phyloP scores from a whole-genome alignment of 2,888 invertebrate genomes.

The Teleiodes luculella region DNA sequence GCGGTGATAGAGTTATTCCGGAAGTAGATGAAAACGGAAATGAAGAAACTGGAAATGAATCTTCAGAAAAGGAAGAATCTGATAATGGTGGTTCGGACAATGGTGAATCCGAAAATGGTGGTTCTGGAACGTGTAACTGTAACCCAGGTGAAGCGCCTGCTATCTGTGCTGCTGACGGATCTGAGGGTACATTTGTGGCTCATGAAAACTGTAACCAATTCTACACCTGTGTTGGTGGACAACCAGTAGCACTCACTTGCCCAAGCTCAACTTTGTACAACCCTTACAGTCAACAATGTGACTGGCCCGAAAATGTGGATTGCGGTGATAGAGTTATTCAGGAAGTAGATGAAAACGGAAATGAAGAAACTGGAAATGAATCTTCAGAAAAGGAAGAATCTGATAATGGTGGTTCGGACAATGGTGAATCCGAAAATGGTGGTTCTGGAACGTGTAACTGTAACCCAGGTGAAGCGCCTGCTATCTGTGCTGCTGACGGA shows the following conservation, averaged over 20 bases:
- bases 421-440: no score
- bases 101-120: no score
- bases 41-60: neutral
- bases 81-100: neutral
- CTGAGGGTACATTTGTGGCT: conserved; percentile 37
- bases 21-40: conserved; percentile 14
- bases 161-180: conserved; percentile 34
- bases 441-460: conserved; percentile 13
- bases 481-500: conserved; percentile 24
- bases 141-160: conserved; percentile 34
- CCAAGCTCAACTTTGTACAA: conserved; percentile 3
- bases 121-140: conserved; percentile 25
- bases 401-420: neutral
- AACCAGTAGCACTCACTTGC: conserved; percentile 27
- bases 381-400: conserved; percentile 1
- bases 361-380: conserved; percentile 4
- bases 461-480: conserved; percentile 23
- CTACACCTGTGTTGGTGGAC: conserved; percentile 33
- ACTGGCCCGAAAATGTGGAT: conserved; percentile 36
- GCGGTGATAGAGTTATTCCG: no score
- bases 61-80: neutral
- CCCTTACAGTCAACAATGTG: conserved; percentile 31
- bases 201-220: conserved; percentile 44
- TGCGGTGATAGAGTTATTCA: conserved; percentile 26
- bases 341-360: conserved; percentile 21